A percentile compares a stretch with the other conserved stretches of the same genome.
Evolutionary conservation across 2,888 invertebrate genomes (phyloP).

Genomic region (Dyspetes luteomarginatus): DNA sequence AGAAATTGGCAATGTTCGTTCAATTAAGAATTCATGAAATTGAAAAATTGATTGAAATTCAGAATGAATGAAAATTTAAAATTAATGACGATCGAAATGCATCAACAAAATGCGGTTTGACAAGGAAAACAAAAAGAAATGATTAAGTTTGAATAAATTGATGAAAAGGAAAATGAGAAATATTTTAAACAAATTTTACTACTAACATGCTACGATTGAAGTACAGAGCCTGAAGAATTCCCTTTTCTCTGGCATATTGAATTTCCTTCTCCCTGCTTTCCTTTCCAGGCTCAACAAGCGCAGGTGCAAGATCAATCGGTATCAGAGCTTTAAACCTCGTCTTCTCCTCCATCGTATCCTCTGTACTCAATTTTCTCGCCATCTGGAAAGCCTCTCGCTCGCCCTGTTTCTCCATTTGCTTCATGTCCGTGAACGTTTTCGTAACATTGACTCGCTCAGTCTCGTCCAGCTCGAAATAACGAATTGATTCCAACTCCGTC

Average conservation of each 20-base stretch:
- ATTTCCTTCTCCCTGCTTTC: conserved; percentile 94
- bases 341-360: conserved; percentile 93
- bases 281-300: conserved; percentile 88
- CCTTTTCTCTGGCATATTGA: conserved; percentile 94
- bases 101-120: too few species aligned
- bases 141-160: neutral
- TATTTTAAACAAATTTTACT: too few species aligned
- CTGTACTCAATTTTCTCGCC: conserved; percentile 89
- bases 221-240: conserved; percentile 92
- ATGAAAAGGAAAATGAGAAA: neutral
- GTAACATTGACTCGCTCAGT: conserved; percentile 98
- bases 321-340: conserved; percentile 90
- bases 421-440: conserved; percentile 95
- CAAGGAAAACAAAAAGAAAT: too few species aligned
- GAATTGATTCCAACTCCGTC: conserved; percentile 92
- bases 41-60: too few species aligned
- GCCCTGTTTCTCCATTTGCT: conserved; percentile 93
- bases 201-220: conserved; percentile 89
- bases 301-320: conserved; percentile 88
- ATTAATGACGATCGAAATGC: too few species aligned
- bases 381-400: conserved; percentile 94
- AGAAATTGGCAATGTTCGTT: too few species aligned
- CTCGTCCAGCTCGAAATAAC: conserved; percentile 97
- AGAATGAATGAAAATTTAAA: too few species aligned
- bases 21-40: too few species aligned